phyloP scores from a whole-genome alignment of 1,140 invertebrate genomes.

The Aphis gossypii region DNA sequence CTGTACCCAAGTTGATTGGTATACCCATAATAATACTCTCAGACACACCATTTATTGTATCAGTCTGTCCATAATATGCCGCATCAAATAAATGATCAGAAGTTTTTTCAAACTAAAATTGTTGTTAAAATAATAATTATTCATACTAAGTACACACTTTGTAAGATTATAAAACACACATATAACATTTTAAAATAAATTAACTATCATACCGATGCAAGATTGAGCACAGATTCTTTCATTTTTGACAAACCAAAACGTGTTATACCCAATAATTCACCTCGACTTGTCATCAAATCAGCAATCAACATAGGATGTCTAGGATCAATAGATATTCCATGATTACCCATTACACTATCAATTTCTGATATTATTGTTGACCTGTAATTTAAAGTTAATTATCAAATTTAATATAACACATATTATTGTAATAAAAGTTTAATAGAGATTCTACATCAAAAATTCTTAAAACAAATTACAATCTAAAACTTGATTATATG shows the following conservation, averaged over 20 bases:
- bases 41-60: conserved; percentile 93
- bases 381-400: conserved; percentile 66
- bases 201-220: conserved; percentile 83
- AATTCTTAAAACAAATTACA: neutral
- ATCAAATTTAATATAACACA: conserved; percentile 21
- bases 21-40: conserved; percentile 98
- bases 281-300: conserved; percentile 96
- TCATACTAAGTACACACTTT: neutral
- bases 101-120: conserved; percentile 94
- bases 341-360: conserved; percentile 94
- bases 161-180: neutral
- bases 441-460: neutral
- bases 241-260: conserved; percentile 95
- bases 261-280: conserved; percentile 97
- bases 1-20: conserved; percentile 92
- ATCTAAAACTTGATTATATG: neutral
- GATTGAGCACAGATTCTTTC: conserved; percentile 98
- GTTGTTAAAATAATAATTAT: conserved; percentile 12
- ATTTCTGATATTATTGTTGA: conserved; percentile 97
- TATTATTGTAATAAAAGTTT: conserved; percentile 29
- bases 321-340: conserved; percentile 97
- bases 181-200: neutral
- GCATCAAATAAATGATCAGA: conserved; percentile 99
- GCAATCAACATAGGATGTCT: conserved; percentile 97
- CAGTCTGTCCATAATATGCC: conserved; percentile 95